A percentile compares a stretch with the other conserved stretches of the same genome.
phyloP scores from a whole-genome alignment of 2,888 invertebrate genomes.

The Sarcophaga rosellei region DNA sequence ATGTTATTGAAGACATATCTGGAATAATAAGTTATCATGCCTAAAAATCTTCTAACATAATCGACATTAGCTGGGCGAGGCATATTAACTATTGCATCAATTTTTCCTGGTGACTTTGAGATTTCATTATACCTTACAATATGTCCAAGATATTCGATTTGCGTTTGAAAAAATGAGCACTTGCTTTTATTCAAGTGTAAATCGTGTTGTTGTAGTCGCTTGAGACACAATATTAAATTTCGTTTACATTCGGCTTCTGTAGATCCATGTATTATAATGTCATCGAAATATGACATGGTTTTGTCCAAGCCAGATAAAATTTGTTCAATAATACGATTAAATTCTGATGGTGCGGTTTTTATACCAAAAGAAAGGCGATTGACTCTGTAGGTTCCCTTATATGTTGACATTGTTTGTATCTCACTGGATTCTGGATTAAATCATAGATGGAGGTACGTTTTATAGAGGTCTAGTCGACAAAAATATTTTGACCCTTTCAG shows the following conservation, averaged over 20 bases:
- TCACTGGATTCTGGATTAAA: slow-evolving; percentile 45
- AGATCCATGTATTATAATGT: slow-evolving; percentile 56
- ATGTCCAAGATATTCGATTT: slow-evolving; percentile 61
- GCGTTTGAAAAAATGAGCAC: slow-evolving; percentile 50
- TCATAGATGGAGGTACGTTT: slow-evolving; percentile 31
- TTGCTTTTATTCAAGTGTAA: slow-evolving; percentile 58
- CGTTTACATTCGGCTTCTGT: slow-evolving; percentile 58
- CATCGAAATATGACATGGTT: slow-evolving; percentile 62
- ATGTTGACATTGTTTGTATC: slow-evolving; percentile 56
- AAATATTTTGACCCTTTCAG: slow-evolving; percentile 47
- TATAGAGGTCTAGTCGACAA: too few relatives aligned
- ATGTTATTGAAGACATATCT: slow-evolving; percentile 48
- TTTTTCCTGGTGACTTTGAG: slow-evolving; percentile 59
- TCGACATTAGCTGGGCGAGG: slow-evolving; percentile 46
- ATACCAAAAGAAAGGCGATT: slow-evolving; percentile 53
- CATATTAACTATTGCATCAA: slow-evolving; percentile 58
- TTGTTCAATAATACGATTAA: slow-evolving; percentile 66
- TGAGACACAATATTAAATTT: slow-evolving; percentile 59
- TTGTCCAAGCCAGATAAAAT: slow-evolving; percentile 61
- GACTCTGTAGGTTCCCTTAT: slow-evolving; percentile 46
- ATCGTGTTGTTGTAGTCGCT: slow-evolving; percentile 57
- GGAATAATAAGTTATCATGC: slow-evolving; percentile 61
- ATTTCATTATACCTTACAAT: slow-evolving; percentile 51
- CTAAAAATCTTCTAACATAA: slow-evolving; percentile 61
- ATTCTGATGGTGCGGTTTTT: slow-evolving; percentile 60